Evolutionary conservation across 2,888 invertebrate species (phyloP), one percentile per base, ranked within the genome.

Genomic region (Octodonta nipae): DNA sequence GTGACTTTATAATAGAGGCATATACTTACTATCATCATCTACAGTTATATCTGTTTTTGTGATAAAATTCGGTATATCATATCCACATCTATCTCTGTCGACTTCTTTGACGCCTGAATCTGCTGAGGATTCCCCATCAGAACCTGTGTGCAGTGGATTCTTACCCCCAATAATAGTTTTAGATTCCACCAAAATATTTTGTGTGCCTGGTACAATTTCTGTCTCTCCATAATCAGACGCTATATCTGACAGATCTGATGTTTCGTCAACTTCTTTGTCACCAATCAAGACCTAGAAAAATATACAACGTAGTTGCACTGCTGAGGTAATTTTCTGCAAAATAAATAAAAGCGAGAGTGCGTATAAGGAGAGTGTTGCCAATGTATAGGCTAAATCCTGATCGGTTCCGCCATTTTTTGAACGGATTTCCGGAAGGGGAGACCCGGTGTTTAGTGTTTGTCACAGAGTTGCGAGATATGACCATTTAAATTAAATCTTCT

Each of bases 181-280:
- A 8, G 73, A 75, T 36, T 75, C 67, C 28, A 78, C 56, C 17
- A 70, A 54, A 43, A 74, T 36, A 32, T 5, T 37, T 29, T 2
- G 37, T 38, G 3, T 35, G 28, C 49, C 49, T 49, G 22, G 3
- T 26, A 30, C 16, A 17, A 6, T 8, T 6, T 58, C 54, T 3
- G 44, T 35, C 13, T 59, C 55, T 8, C 52, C 55, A 38, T 46
- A 52, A 40, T 62, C 63, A 0, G 63, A 61, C 17, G 46, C 76
- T 13, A 72, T 70, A 52, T 87, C 86, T n/a, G 86, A 86, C 14
- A 88, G 63, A 56, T 88, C 88, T 35, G 86, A 84, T 0, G 84
- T 78, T 48, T 88, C 86, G 41, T 88, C 87, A 1, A 81, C 78
- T 42, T 85, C 81, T 49, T 75, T 72, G 50, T 84, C 85, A 1